These are phyloP conservation scores for Zaprionus taronus DNA, from an alignment of 1,140 invertebrate species.

Conservation along the genomic window DNA sequence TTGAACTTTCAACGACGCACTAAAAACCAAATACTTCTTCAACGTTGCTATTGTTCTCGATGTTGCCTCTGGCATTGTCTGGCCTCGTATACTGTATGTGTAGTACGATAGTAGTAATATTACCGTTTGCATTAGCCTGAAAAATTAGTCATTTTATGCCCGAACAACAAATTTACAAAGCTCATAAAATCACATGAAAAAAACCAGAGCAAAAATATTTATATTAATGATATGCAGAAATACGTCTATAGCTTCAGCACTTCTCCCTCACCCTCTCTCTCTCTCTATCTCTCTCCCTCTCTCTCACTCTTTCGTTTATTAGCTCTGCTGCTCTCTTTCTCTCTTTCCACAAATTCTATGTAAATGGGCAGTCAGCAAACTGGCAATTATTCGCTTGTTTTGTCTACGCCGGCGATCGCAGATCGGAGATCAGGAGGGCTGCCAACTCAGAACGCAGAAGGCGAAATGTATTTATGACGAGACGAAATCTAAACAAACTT, in stretches of 20 bases:
- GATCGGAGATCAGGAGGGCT: not conserved
- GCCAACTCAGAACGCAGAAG: constrained; percentile 4
- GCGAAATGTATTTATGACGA: constrained; percentile 60
- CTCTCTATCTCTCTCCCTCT: not conserved
- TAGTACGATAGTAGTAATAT: constrained; percentile 33
- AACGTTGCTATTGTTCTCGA: constrained; percentile 4
- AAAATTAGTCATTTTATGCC: constrained; percentile 66
- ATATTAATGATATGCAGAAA: constrained; percentile 75
- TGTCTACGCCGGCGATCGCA: constrained; percentile 17
- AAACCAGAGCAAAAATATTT: constrained; percentile 71
- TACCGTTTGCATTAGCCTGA: constrained; percentile 55
- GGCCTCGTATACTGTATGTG: not conserved
- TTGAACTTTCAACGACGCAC: not conserved
- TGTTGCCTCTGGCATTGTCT: constrained; percentile 6
- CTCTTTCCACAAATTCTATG: not conserved
- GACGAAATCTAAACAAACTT: constrained; percentile 65
- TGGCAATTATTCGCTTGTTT: constrained; percentile 39
- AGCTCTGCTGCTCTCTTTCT: not conserved
- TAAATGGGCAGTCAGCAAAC: constrained; percentile 31
- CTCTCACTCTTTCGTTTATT: not conserved
- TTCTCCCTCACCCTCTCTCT: not conserved
- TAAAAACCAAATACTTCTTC: not conserved
- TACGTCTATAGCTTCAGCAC: constrained; percentile 36
- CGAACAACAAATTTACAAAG: constrained; percentile 66
- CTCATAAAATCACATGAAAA: constrained; percentile 68